Percentiles rank a stretch among this genome's conserved stretches.
phyloP scores from a whole-genome alignment of 1,140 invertebrate genomes.

The Rhagoletis zephyria region DNA sequence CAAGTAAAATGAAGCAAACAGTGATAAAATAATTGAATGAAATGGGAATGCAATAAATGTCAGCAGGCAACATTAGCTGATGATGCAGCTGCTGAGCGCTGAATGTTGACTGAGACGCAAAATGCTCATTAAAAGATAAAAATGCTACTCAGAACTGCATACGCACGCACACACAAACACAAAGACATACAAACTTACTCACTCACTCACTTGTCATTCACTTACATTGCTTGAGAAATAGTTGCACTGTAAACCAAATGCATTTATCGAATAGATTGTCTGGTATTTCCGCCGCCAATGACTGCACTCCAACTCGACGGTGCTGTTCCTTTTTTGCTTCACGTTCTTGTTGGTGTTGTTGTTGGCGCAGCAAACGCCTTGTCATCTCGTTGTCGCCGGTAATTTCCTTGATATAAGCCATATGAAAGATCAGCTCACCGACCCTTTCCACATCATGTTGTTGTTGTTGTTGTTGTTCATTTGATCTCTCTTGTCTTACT shows the following conservation, averaged over 20 bases:
- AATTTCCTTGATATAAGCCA: slow-evolving; percentile 70
- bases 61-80: slow-evolving; percentile 3
- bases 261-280: slow-evolving; percentile 76
- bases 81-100: slow-evolving; percentile 4
- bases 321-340: neutral
- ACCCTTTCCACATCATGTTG: slow-evolving; percentile 59
- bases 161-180: neutral
- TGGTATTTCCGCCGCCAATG: slow-evolving; percentile 61
- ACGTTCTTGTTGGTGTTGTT: neutral
- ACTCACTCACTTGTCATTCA: neutral
- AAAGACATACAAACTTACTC: neutral
- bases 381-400: slow-evolving; percentile 55
- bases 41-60: slow-evolving; percentile 46
- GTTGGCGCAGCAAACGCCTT: neutral
- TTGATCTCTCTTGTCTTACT: neutral
- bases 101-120: slow-evolving; percentile 34
- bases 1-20: slow-evolving; percentile 21
- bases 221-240: slow-evolving; percentile 81
- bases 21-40: slow-evolving; percentile 53
- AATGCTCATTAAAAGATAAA: slow-evolving; percentile 50
- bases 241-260: slow-evolving; percentile 79
- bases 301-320: neutral
- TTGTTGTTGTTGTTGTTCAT: neutral
- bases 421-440: slow-evolving; percentile 55
- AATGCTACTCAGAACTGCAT: slow-evolving; percentile 2